Evolutionary conservation across 2,888 invertebrate species (phyloP).

Genomic region (Myopa tessellatipennis): DNA sequence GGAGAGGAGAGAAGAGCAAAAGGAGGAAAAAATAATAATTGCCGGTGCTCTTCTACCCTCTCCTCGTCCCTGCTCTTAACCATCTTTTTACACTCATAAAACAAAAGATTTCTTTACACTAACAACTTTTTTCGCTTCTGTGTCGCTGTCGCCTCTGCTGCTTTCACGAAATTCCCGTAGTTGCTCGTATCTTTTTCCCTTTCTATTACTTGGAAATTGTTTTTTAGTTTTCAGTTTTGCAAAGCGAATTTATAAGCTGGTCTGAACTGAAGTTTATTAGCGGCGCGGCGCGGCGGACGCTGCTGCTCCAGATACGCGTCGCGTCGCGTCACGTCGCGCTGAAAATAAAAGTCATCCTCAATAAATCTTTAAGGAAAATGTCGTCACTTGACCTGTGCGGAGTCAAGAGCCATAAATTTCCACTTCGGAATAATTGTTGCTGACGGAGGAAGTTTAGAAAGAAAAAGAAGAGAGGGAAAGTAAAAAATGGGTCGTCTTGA

Average conservation of each 20-base stretch:
- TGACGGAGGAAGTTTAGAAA: slow-evolving; percentile 41
- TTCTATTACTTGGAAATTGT: no score
- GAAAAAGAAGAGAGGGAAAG: not conserved
- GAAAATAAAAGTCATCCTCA: slow-evolving; percentile 34
- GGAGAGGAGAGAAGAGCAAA: no score
- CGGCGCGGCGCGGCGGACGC: not conserved
- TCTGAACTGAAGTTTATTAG: slow-evolving; percentile 15
- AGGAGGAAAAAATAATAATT: no score
- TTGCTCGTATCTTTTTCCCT: no score
- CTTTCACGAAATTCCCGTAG: not conserved
- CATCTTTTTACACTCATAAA: no score
- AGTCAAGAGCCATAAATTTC: slow-evolving; percentile 52
- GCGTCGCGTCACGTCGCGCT: slow-evolving; percentile 13
- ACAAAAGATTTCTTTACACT: no score
- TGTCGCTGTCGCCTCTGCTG: not conserved
- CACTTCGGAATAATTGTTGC: slow-evolving; percentile 51
- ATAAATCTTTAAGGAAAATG: slow-evolving; percentile 55
- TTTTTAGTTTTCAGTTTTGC: no score
- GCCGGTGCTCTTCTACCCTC: no score
- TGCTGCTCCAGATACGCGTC: not conserved
- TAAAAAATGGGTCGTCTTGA: slow-evolving; percentile 12
- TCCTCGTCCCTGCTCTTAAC: no score
- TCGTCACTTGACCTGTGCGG: slow-evolving; percentile 53
- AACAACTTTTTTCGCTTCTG: no score
- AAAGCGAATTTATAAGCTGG: no score